A percentile compares a stretch with the other conserved stretches of the same genome.
phyloP scores from a whole-genome alignment of 2,888 invertebrate species.

The Synergus itoensis region DNA sequence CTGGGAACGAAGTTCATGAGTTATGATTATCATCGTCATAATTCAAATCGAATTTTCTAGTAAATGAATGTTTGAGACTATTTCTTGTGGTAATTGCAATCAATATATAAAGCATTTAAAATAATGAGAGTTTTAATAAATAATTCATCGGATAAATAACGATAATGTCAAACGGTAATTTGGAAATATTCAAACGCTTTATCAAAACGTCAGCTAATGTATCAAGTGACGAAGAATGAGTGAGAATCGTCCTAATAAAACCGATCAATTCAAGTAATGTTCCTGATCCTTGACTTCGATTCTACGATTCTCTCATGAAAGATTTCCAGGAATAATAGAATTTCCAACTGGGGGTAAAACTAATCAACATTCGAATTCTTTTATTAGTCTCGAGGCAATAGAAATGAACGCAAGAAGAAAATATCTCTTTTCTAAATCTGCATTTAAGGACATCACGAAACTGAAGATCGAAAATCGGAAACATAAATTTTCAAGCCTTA shows the following conservation, averaged over 20 bases:
- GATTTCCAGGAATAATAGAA: background rate
- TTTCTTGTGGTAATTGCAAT: too few relatives aligned
- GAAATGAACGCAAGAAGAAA: background rate
- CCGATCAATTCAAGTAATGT: background rate
- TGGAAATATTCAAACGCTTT: too few relatives aligned
- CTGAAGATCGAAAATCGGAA: background rate
- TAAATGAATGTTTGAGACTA: too few relatives aligned
- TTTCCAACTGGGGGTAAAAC: background rate
- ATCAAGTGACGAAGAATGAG: background rate
- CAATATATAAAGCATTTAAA: too few relatives aligned
- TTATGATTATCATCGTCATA: background rate
- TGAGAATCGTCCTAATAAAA: background rate
- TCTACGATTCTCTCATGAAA: background rate
- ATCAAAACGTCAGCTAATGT: too few relatives aligned
- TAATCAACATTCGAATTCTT: background rate
- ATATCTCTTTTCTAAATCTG: background rate
- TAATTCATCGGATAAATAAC: too few relatives aligned
- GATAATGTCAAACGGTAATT: too few relatives aligned
- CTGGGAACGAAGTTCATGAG: background rate
- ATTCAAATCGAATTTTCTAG: background rate
- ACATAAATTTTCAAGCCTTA: background rate
- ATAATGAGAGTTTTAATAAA: too few relatives aligned
- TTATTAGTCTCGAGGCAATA: background rate
- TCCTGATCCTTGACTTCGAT: background rate
- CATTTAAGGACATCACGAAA: background rate